Evolutionary conservation across 2,888 invertebrate species (phyloP).

Genomic region (Drosophila phalerata): DNA sequence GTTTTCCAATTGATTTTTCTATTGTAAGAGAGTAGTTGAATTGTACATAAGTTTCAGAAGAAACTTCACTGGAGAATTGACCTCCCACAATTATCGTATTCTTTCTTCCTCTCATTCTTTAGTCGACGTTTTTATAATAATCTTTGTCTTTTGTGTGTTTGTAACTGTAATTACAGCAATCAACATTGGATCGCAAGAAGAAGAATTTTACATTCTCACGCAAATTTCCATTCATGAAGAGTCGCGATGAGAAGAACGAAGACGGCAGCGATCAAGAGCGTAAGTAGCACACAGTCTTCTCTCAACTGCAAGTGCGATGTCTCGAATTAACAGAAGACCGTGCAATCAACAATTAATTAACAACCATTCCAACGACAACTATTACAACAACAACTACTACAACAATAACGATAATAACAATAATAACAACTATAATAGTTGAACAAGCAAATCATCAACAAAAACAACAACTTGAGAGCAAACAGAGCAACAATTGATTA

Average conservation of each 20-base stretch:
- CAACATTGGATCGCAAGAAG: conserved; percentile 97
- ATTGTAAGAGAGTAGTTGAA: background rate
- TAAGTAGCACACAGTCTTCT: conserved; percentile 88
- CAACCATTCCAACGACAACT: conserved; percentile 9
- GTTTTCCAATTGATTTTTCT: background rate
- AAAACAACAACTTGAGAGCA: conserved; percentile 22
- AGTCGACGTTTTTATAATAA: conserved; percentile 4
- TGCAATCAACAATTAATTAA: conserved; percentile 31
- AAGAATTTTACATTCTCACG: conserved; percentile 99
- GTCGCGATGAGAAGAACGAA: conserved; percentile 98
- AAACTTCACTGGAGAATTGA: conserved; percentile 4
- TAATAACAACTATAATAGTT: background rate
- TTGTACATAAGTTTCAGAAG: background rate
- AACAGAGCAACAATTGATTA: conserved; percentile 12
- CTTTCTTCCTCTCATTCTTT: background rate
- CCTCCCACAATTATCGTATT: conserved; percentile 1
- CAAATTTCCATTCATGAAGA: conserved; percentile 99
- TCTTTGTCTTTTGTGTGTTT: conserved; percentile 22
- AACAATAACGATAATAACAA: background rate
- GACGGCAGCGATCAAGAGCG: conserved; percentile 99
- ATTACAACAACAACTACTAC: background rate
- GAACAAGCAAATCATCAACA: conserved; percentile 8
- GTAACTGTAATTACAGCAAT: conserved; percentile 89
- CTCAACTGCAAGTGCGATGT: conserved; percentile 8
- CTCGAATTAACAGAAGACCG: conserved; percentile 11